Evolutionary conservation across 2,888 invertebrate genomes (phyloP), one percentile per base, ranked within the genome.

Genomic region (Alentia gelatinosa): DNA sequence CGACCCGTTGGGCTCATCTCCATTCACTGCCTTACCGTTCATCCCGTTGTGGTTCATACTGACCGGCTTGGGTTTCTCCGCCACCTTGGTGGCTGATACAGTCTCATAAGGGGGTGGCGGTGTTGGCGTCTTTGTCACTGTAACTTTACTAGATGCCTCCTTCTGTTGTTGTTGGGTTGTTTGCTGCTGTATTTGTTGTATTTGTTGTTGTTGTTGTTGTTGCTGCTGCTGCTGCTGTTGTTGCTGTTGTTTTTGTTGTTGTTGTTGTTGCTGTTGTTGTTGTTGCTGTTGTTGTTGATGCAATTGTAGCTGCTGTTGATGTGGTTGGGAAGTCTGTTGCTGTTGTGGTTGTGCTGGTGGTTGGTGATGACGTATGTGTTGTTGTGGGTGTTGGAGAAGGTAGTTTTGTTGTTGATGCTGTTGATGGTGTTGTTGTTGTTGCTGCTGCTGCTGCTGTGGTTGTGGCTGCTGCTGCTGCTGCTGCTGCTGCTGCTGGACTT

Each of bases 1-100:
- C 1, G 86, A 7, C 12, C 42, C 86, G 1, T 15, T 47, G 5
- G 12, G 56, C 26, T 30, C 39, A 23, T 42, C 47, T 3, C 86
- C 86, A 86, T 86, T 86, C 86, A 86, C 86, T 3, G 42, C 47
- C 30, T 86, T 86, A 1, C 50, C 86, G 35, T 50, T 86, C 0
- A 86, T 23, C 26, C 86, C 86, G 19, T 86, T 86, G 7, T 42
- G 47, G 19, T 1, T 86, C 33, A 86, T 30, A 0, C n/a, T 47
- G 1, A 86, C 42, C 30, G 42, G 9, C 26, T 42, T 86, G 1
- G 42, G 86, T 33, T 47, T 86, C 1, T 86, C 86, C 1, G 47
- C 86, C 42, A 42, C 33, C 47, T 86, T 86, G 15, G 47, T 23
- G n/a, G 39, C 40, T 19, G 39, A 3, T 7, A 37, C 47, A 12